Evolutionary conservation across 1,140 invertebrate species (phyloP).

Genomic region (Neodiprion fabricii): DNA sequence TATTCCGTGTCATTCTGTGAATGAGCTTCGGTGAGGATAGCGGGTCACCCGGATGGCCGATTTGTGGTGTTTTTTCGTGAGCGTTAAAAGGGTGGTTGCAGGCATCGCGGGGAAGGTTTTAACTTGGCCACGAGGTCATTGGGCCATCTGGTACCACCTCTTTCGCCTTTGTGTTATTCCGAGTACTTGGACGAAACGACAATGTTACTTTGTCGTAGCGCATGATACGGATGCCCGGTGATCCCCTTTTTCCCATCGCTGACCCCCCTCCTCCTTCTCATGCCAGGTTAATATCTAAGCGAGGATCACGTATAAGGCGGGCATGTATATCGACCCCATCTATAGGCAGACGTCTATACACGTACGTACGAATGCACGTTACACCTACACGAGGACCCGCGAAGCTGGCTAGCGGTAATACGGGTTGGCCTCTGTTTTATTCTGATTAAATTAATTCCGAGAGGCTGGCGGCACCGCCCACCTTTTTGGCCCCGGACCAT

Average conservation of each 20-base stretch:
- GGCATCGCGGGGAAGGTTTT: not conserved
- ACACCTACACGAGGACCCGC: no score
- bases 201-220: not conserved
- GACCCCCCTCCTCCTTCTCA: not conserved
- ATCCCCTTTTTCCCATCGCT: not conserved
- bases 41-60: conserved; percentile 7
- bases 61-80: conserved; percentile 19
- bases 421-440: conserved; percentile 31
- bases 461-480: conserved; percentile 21
- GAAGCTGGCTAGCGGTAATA: conserved; percentile 18
- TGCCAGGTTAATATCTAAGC: not conserved
- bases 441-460: conserved; percentile 41
- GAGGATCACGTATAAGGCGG: not conserved
- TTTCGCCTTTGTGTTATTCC: not conserved
- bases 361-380: not conserved
- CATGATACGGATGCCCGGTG: not conserved
- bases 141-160: conserved; percentile 8
- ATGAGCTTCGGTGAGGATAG: not conserved
- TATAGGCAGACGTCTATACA: not conserved
- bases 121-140: not conserved
- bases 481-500: not conserved
- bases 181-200: not conserved
- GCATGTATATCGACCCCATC: not conserved
- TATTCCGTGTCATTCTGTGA: not conserved
- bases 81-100: not conserved